Evolutionary conservation across 2,797 vertebrate genomes (phyloP), one percentile per base, ranked within the genome.

Genomic region (Spheniscus humboldti): DNA sequence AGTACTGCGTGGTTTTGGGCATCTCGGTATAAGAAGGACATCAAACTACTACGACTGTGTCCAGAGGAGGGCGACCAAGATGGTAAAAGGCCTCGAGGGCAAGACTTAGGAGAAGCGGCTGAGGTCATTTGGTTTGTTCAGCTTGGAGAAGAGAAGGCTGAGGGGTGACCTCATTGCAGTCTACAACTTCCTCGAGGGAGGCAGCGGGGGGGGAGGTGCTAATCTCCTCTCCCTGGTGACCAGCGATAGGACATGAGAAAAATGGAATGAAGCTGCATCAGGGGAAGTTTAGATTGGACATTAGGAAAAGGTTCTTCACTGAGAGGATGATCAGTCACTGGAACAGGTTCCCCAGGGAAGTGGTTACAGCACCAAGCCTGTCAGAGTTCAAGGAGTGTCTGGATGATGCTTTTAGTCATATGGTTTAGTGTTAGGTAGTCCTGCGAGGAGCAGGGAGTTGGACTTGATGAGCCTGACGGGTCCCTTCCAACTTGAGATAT

Each of bases 191-290:
- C 43, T 57, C 41, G 50, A 18, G 27, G 10, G 1, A 7, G 18
- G 15, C 27, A 66, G 33, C 2, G 2, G 7, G 6, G 37, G 10
- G 80, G 13, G 4, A 83, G 11, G 4, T 28, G 19, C n/a, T 62
- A 18, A 59, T 33, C 18, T 33, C 30, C 25, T 47, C 45, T 47
- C 37, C 43, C 57, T 67, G n/a, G 30, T 56, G 55, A 73, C 25
- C 64, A 76, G 22, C 0, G 2, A 73, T 0, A 74, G 23, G 30
- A 74, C 20, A 56, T 0, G 0, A 81, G 37, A 10, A 41, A 41
- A 73, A 43, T 47, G 18, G 28, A 52, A 45, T 7, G 14, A 66
- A 81, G 68, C 17, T 45, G 19, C 5, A 2, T 15, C 13, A 48
- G 12, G 9, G 6, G 5, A 74, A 82, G 57, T 28, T 78, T 35